Percentiles rank a stretch among this genome's conserved stretches.
These are phyloP conservation scores for Tamandua tetradactyla DNA, from an alignment of 2,797 vertebrate species.

Conservation along the genomic window DNA sequence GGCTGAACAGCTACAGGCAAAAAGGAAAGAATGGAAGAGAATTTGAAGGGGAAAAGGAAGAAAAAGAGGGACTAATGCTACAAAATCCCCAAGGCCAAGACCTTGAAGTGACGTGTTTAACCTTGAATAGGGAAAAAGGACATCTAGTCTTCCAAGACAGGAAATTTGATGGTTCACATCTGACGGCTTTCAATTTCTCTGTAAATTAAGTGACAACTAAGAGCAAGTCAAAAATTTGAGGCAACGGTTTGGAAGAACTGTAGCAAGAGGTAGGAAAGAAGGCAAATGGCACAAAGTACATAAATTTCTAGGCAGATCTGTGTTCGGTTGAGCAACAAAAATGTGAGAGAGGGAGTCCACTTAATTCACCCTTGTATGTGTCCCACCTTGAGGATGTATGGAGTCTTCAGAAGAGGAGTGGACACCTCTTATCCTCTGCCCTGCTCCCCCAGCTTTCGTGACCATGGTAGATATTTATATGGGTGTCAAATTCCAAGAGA, in stretches of 20 bases:
- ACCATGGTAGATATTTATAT: not conserved
- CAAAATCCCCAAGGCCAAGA: not conserved
- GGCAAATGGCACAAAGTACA: not conserved
- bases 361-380: not conserved
- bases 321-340: not conserved
- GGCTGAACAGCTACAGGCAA: not conserved
- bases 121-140: not conserved
- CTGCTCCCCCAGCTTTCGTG: not conserved
- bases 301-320: not conserved
- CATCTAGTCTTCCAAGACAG: not conserved
- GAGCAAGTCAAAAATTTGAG: not conserved
- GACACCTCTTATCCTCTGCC: not conserved
- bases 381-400: not conserved
- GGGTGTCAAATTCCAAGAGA: not conserved
- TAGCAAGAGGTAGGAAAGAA: not conserved
- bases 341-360: accelerated
- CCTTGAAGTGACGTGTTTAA: not conserved
- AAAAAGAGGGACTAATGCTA: not conserved
- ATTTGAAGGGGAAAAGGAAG: no score
- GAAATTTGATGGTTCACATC: not conserved
- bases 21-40: not conserved
- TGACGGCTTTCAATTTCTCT: not conserved
- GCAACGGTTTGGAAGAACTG: not conserved
- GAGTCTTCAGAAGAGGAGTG: no score
- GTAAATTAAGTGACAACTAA: not conserved